A percentile compares a stretch with the other conserved stretches of the same genome.
phyloP scores from a whole-genome alignment of 2,113 vertebrate species.

The Sinocyclocheilus rhinocerous region DNA sequence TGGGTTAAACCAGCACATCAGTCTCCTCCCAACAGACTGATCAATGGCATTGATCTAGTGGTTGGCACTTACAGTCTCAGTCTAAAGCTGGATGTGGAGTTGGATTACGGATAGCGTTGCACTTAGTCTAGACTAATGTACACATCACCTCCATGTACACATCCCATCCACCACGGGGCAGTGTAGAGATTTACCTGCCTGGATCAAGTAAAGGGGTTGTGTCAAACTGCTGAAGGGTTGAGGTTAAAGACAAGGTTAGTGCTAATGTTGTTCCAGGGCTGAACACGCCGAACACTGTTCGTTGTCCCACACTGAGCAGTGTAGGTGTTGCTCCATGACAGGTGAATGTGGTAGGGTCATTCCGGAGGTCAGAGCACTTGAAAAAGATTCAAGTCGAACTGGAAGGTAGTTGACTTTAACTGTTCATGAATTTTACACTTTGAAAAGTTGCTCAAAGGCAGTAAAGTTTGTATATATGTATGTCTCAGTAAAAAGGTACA shows the following conservation, averaged over 20 bases:
- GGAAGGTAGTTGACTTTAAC: constrained; percentile 12
- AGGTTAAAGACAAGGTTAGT: neutral
- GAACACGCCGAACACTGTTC: neutral
- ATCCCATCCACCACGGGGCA: neutral
- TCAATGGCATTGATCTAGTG: constrained; percentile 64
- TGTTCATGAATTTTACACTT: constrained; percentile 46
- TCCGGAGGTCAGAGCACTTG: constrained; percentile 33
- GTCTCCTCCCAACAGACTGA: constrained; percentile 35
- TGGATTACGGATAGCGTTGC: constrained; percentile 7
- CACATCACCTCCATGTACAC: neutral
- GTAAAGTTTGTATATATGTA: neutral
- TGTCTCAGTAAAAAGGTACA: neutral
- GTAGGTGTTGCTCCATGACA: constrained; percentile 30
- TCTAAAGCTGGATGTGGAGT: constrained; percentile 41
- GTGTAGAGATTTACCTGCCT: neutral
- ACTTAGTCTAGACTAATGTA: constrained; percentile 20
- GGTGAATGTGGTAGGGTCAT: constrained; percentile 32
- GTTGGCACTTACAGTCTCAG: constrained; percentile 40
- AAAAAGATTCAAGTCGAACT: neutral
- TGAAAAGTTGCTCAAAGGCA: constrained; percentile 38
- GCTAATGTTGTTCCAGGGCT: neutral
- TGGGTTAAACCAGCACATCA: constrained; percentile 14
- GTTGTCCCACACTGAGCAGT: constrained; percentile 8
- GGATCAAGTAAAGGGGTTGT: neutral
- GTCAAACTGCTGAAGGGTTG: neutral